A percentile compares a stretch with the other conserved stretches of the same genome.
These are phyloP conservation scores for Phragmatobia fuliginosa DNA, from an alignment of 2,888 invertebrate species.

Conservation along the genomic window DNA sequence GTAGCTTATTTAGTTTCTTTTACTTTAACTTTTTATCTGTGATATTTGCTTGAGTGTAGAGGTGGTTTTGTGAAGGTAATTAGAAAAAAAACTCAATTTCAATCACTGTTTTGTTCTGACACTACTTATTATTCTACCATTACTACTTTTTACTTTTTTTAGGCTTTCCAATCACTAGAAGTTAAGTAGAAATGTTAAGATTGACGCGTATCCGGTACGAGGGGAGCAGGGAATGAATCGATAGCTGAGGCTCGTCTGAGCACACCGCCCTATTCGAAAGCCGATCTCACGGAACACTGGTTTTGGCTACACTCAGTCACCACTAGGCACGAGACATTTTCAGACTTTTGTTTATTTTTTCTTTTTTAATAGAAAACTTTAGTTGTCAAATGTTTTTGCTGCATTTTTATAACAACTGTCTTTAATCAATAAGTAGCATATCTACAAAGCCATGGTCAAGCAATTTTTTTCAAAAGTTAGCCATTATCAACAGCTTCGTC, in stretches of 20 bases:
- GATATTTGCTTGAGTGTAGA: background rate
- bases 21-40: background rate
- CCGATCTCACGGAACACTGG: constrained; percentile 73
- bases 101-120: background rate
- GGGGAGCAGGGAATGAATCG: constrained; percentile 26
- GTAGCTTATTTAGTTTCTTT: background rate
- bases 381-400: background rate
- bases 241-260: constrained; percentile 51
- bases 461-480: background rate
- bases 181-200: constrained; percentile 14
- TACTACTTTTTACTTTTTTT: background rate
- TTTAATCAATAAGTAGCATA: background rate
- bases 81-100: background rate
- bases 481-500: background rate
- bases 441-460: background rate
- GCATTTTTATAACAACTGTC: background rate
- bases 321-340: constrained; percentile 39
- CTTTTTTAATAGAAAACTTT: background rate
- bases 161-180: background rate
- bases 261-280: constrained; percentile 51
- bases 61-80: too few relatives aligned
- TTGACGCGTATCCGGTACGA: constrained; percentile 17
- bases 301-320: constrained; percentile 54
- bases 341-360: constrained; percentile 10
- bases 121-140: background rate